These are phyloP conservation scores for Scaptomyza tumidula DNA, from an alignment of 2,888 invertebrate species.

Conservation along the genomic window DNA sequence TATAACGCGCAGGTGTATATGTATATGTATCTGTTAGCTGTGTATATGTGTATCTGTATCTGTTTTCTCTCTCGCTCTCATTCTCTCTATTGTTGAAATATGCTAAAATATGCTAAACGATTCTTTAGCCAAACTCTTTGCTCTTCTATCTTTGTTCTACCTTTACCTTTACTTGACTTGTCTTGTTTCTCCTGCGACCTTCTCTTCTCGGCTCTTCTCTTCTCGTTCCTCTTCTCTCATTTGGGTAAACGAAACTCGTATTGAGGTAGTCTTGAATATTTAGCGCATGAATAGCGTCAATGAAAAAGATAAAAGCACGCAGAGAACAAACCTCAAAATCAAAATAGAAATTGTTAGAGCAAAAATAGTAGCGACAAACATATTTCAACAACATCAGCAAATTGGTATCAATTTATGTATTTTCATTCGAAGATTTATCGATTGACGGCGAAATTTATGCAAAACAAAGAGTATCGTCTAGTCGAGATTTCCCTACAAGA, in stretches of 20 bases:
- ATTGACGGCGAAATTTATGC: constrained; percentile 69
- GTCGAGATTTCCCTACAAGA: too few relatives aligned
- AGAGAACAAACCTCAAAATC: constrained; percentile 23
- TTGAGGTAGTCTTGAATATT: constrained; percentile 77
- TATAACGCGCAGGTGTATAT: constrained; percentile 45
- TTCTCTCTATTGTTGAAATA: constrained; percentile 50
- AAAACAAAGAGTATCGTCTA: too few relatives aligned
- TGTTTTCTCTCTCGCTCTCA: constrained; percentile 15
- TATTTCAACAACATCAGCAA: constrained; percentile 29
- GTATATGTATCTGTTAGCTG: constrained; percentile 22
- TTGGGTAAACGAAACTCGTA: constrained; percentile 76
- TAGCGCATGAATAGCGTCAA: constrained; percentile 37
- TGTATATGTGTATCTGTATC: constrained; percentile 5
- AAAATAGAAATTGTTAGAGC: constrained; percentile 29
- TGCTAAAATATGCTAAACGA: constrained; percentile 76
- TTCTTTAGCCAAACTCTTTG: constrained; percentile 39
- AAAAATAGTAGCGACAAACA: constrained; percentile 9
- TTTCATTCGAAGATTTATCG: constrained; percentile 68
- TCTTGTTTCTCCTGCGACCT: constrained; percentile 40
- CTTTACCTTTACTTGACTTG: constrained; percentile 16
- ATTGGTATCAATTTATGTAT: constrained; percentile 56
- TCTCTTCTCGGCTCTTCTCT: constrained; percentile 7
- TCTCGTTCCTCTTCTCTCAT: constrained; percentile 40
- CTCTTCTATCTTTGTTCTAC: constrained; percentile 10
- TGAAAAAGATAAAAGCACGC: constrained; percentile 2